phyloP scores from a whole-genome alignment of 2,888 invertebrate species.

The Halocaridina rubra region DNA sequence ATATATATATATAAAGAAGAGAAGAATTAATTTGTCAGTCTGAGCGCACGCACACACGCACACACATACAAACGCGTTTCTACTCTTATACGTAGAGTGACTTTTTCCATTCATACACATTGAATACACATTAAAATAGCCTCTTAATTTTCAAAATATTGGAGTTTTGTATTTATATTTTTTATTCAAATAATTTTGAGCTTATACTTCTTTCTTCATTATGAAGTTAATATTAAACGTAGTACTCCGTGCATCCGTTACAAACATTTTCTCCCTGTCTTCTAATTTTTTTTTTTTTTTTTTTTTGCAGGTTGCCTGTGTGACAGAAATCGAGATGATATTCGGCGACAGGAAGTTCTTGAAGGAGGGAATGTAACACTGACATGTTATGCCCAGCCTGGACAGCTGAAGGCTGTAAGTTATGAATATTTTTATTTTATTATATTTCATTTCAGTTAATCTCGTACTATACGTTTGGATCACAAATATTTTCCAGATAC shows the following conservation, averaged over 20 bases:
- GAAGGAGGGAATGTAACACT: constrained; percentile 27
- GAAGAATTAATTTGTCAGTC: too few relatives aligned
- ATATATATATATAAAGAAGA: background rate
- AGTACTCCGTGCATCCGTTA: too few relatives aligned
- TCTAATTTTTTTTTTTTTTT: background rate
- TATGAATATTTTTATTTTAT: background rate
- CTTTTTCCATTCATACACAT: too few relatives aligned
- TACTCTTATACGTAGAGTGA: too few relatives aligned
- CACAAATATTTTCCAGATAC: background rate
- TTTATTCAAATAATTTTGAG: background rate
- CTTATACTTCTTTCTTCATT: background rate
- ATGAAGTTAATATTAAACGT: too few relatives aligned
- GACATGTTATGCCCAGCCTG: constrained; percentile 24
- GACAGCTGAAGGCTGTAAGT: constrained; percentile 23
- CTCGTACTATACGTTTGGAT: background rate
- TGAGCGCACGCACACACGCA: too few relatives aligned
- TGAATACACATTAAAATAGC: background rate
- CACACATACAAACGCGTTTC: too few relatives aligned
- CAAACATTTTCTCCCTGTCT: too few relatives aligned
- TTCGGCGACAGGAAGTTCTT: constrained; percentile 16
- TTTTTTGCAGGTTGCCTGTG: background rate
- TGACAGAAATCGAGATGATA: constrained; percentile 12
- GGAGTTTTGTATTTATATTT: background rate
- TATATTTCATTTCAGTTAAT: too few relatives aligned
- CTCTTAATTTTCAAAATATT: background rate